Evolutionary conservation across 2,113 vertebrate genomes (phyloP), one percentile per base, ranked within the genome.

Genomic region (Polypterus senegalus): DNA sequence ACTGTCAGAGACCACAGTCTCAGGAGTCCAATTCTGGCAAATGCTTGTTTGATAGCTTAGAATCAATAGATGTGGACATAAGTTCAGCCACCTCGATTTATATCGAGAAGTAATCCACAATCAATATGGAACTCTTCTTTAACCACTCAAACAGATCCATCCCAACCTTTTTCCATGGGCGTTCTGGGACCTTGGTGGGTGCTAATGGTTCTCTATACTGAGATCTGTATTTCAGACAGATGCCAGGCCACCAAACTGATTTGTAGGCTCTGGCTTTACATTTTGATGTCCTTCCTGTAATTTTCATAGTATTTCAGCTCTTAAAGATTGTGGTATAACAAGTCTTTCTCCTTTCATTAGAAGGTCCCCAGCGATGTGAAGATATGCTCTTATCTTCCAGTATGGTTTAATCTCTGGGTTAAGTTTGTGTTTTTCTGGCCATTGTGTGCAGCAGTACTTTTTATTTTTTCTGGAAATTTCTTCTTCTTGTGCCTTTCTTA

Each of bases 171-270:
- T 69, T 61, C 54, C 65, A 66, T 3, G 61, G 49, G 60, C 64
- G 48, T 7, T 66, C 55, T 4, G 10, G 64, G 43, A 66, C 58
- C 6, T 58, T 6, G 1, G 48, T 66, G 6, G 65, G 60, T 45
- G 66, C 10, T 62, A 69, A 49, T 3, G 64, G 64, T 46, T 66
- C 61, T 69, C 54, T 63, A 43, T 69, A 60, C 7, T 62, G 62
- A 10, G 46, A 56, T n/a, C 55, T 65, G 9, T 65, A 49, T 47
- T 68, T 63, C 51, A 56, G 61, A 6, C 60, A 62, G n/a, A 67
- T 7, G 51, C 66, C 57, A n/a, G 66, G 61, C 61, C 57, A 63
- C 61, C 66, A 63, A 44, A 67, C 61, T 3, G 58, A 11, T 54
- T 67, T 46, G 59, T 46, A 47, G 6, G 59, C 64, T 61, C 48